Evolutionary conservation across 2,888 invertebrate species (phyloP).

Genomic region (Luperina testacea): DNA sequence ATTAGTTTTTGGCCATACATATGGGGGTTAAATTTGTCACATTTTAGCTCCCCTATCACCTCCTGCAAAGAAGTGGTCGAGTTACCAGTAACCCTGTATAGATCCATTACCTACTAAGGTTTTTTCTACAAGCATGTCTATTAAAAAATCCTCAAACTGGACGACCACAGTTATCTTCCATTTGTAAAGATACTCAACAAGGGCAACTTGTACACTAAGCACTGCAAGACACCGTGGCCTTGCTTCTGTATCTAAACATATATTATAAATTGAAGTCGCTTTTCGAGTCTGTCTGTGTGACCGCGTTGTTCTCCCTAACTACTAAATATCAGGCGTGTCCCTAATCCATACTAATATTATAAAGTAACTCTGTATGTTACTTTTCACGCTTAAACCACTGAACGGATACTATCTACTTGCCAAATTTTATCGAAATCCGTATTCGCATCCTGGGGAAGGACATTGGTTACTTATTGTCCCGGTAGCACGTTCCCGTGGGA

Average conservation of each 20-base stretch:
- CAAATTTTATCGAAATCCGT: too few relatives aligned
- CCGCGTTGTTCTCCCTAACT: neutral
- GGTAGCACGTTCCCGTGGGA: neutral
- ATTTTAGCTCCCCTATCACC: too few relatives aligned
- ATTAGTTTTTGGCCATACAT: too few relatives aligned
- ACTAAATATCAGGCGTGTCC: neutral
- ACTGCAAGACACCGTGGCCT: neutral
- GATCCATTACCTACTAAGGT: neutral
- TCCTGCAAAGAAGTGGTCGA: too few relatives aligned
- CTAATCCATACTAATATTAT: neutral
- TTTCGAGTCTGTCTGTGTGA: neutral
- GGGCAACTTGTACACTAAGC: neutral
- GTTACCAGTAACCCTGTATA: neutral
- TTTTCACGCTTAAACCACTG: neutral
- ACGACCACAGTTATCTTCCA: neutral
- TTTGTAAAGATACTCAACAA: neutral
- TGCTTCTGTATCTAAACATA: neutral
- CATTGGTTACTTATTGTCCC: neutral
- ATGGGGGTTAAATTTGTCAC: too few relatives aligned
- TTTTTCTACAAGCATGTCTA: too few relatives aligned
- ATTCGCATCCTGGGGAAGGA: too few relatives aligned
- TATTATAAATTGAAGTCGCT: neutral
- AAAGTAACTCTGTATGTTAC: neutral
- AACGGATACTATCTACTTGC: too few relatives aligned
- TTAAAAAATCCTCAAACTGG: neutral